Evolutionary conservation across 2,888 invertebrate species (phyloP).

Genomic region (Muscina levida): DNA sequence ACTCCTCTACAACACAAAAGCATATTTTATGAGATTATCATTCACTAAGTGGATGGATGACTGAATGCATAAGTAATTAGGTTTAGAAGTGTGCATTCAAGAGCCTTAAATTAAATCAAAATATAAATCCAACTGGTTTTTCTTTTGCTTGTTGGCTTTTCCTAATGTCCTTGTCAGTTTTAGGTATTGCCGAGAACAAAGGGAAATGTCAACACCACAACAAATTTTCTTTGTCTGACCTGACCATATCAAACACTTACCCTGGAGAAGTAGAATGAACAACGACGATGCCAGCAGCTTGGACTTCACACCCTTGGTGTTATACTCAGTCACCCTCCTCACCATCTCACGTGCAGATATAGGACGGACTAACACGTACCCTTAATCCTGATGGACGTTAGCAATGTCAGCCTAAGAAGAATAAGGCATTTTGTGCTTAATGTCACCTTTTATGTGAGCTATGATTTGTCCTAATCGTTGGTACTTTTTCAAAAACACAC

Average conservation of each 20-base stretch:
- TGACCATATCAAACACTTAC: constrained; percentile 60
- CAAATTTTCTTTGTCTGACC: constrained; percentile 48
- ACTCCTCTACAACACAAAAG: constrained; percentile 8
- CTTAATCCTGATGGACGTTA: constrained; percentile 59
- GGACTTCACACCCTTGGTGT: constrained; percentile 52
- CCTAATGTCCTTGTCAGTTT: constrained; percentile 45
- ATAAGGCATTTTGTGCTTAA: constrained; percentile 66
- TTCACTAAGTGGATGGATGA: constrained; percentile 6
- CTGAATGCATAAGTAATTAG: constrained; percentile 65
- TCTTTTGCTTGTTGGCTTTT: not conserved
- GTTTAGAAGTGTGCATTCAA: constrained; percentile 72
- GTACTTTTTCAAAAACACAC: constrained; percentile 67
- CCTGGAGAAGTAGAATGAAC: constrained; percentile 29
- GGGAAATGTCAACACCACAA: constrained; percentile 62
- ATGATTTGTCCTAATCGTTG: constrained; percentile 74
- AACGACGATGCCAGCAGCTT: constrained; percentile 1
- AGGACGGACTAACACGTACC: not conserved
- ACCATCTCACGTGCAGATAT: constrained; percentile 5
- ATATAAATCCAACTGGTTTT: constrained; percentile 54
- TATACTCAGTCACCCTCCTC: not conserved
- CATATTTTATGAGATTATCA: constrained; percentile 36
- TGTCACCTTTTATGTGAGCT: constrained; percentile 73
- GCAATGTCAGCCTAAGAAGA: constrained; percentile 18
- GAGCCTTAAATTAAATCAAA: constrained; percentile 76
- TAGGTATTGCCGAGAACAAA: constrained; percentile 34